Evolutionary conservation across 1,140 invertebrate genomes (phyloP), one percentile per base, ranked within the genome.

Genomic region (Delia radicum): DNA sequence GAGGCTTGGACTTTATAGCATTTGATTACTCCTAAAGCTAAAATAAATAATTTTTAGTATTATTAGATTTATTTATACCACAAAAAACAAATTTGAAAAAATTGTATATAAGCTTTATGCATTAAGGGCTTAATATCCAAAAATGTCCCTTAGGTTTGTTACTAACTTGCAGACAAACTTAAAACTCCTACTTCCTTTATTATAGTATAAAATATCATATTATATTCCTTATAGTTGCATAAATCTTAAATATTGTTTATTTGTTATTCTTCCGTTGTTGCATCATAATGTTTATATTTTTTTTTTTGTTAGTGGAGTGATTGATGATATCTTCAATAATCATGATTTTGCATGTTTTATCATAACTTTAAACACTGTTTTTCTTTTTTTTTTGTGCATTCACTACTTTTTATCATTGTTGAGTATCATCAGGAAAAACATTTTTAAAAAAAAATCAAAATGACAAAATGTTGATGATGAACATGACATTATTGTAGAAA

Each of bases 321-420:
- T 55, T 55, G 48, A 55, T 55, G 48, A 55, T 18, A 55, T 55
- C 48, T 55, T 55, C 48, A 55, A 55, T 55, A 55, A 55, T 55
- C 48, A 55, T 55, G 48, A 55, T 55, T 55, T 55, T 55, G 48
- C 48, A 55, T 55, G 24, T 55, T 55, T 55, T 55, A 18, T 55
- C 48, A 55, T 55, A 55, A 24, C 48, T 55, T 21, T 55, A 8
- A 55, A 55, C 48, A 21, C n/a, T 55, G n/a, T 55, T 21, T 21
- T 21, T 55, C 18, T 55, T 55, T 5, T 55, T 55, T 21, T 55
- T 15, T 55, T 21, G 12, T 15, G 4, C n/a, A 18, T 55, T 7
- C 48, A 18, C 18, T 21, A 55, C 18, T 5, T 21, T 24, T 21
- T 55, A 21, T 55, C 18, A 8, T 55, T 6, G 10, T 7, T 24